Percentiles rank a stretch among this genome's conserved stretches.
phyloP scores from a whole-genome alignment of 1,140 invertebrate species.

The Drosophila paulistorum region DNA sequence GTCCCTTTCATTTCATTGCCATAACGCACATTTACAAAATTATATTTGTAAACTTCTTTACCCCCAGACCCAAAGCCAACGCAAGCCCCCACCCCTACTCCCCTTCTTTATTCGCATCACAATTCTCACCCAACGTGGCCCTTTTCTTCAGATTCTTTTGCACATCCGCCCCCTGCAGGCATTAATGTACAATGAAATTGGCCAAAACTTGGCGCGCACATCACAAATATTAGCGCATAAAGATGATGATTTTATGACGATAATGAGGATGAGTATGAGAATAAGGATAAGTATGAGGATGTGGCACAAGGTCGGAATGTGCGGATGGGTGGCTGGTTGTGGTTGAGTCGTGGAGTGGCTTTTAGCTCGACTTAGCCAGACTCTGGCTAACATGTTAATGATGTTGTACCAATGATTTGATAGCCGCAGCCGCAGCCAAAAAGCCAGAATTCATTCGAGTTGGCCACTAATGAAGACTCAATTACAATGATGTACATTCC shows the following conservation, averaged over 20 bases:
- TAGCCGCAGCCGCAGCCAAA: constrained; percentile 70
- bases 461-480: constrained; percentile 77
- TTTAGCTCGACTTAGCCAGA: constrained; percentile 42
- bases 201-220: constrained; percentile 75
- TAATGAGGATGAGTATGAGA: constrained; percentile 60
- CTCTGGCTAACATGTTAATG: constrained; percentile 65
- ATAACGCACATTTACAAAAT: constrained; percentile 79
- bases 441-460: constrained; percentile 68
- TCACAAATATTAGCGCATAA: constrained; percentile 79
- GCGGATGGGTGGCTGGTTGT: neutral
- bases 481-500: constrained; percentile 76
- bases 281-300: constrained; percentile 33
- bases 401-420: constrained; percentile 64
- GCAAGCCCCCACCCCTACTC: constrained; percentile 23
- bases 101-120: constrained; percentile 18
- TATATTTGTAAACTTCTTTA: constrained; percentile 76
- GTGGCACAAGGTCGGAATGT: neutral
- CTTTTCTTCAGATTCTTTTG: neutral
- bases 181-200: constrained; percentile 79
- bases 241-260: constrained; percentile 79
- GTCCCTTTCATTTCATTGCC: constrained; percentile 62
- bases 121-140: constrained; percentile 8
- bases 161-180: constrained; percentile 24
- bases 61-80: neutral
- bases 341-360: constrained; percentile 22